Evolutionary conservation across 53 echinoderm and acorn worm species (phyloP).

Genomic region (Holothuria leucospilota): DNA sequence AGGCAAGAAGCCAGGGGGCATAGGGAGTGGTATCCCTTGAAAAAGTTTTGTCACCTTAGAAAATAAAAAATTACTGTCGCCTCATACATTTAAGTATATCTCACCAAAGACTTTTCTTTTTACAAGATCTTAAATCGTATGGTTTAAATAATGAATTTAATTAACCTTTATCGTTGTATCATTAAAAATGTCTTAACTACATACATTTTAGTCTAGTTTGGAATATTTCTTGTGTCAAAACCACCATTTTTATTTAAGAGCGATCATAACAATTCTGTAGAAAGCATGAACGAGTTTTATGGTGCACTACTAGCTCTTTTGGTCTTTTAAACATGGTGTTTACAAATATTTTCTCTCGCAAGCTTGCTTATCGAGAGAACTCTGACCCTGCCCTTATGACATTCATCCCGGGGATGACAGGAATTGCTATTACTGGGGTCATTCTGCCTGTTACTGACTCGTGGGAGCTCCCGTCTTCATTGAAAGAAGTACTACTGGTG

Average conservation of each 20-base stretch:
- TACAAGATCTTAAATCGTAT: no score
- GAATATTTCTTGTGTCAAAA: constrained; percentile 12
- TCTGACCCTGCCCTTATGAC: neutral
- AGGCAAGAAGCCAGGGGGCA: no score
- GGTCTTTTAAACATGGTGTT: neutral
- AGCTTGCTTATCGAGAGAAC: constrained; percentile 2
- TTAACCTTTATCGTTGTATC: no score
- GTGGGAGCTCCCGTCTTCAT: neutral
- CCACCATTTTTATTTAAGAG: constrained; percentile 9
- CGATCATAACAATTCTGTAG: neutral
- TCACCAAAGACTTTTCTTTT: no score
- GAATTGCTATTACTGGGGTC: neutral
- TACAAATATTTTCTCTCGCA: constrained; percentile 1
- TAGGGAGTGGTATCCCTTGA: no score
- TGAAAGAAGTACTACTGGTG: neutral
- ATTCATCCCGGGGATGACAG: neutral
- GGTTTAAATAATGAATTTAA: no score
- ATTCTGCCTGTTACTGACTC: neutral
- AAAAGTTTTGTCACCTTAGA: no score
- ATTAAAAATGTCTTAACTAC: no score
- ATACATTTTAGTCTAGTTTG: no score
- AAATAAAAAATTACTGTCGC: no score
- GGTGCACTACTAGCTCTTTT: neutral
- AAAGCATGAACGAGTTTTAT: constrained; percentile 3
- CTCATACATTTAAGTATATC: no score